phyloP scores from a whole-genome alignment of 2,797 vertebrate species.

The Eospalax fontanierii region DNA sequence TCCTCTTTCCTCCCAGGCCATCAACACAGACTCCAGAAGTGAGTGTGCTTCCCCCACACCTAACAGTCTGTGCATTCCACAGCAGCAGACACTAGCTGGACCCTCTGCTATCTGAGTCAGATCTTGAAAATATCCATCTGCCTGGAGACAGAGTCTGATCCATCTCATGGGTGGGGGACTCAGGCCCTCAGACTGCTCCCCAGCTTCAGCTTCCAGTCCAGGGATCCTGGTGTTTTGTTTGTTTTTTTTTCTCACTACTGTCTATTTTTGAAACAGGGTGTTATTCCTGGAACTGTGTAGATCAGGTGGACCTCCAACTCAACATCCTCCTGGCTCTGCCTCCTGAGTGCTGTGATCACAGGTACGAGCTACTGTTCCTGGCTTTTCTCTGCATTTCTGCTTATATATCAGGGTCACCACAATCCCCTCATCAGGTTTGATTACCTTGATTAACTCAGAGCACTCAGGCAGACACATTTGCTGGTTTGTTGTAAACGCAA shows the following conservation, averaged over 20 bases:
- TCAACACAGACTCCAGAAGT: not conserved
- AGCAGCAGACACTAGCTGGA: not conserved
- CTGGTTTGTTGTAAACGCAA: not conserved
- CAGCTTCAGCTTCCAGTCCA: not conserved
- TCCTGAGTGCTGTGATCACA: not conserved
- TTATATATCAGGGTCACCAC: not conserved
- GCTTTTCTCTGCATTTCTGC: not conserved
- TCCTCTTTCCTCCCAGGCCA: not conserved
- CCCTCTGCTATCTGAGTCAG: not conserved
- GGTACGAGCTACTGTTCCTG: not conserved
- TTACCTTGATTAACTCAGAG: not conserved
- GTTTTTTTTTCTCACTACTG: not conserved
- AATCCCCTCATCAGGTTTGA: not conserved
- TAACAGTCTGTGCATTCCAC: not conserved
- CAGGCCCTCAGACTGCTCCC: not conserved
- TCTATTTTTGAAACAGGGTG: not conserved
- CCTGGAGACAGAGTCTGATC: not conserved
- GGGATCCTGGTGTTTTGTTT: not conserved
- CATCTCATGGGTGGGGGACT: not conserved
- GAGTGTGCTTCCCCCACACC: not conserved
- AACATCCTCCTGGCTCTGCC: not conserved
- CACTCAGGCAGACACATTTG: not conserved
- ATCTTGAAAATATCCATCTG: not conserved
- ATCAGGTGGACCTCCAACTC: not conserved
- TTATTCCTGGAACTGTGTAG: not conserved